phyloP scores from a whole-genome alignment of 2,888 invertebrate genomes.

The Troides oblongomaculatus region DNA sequence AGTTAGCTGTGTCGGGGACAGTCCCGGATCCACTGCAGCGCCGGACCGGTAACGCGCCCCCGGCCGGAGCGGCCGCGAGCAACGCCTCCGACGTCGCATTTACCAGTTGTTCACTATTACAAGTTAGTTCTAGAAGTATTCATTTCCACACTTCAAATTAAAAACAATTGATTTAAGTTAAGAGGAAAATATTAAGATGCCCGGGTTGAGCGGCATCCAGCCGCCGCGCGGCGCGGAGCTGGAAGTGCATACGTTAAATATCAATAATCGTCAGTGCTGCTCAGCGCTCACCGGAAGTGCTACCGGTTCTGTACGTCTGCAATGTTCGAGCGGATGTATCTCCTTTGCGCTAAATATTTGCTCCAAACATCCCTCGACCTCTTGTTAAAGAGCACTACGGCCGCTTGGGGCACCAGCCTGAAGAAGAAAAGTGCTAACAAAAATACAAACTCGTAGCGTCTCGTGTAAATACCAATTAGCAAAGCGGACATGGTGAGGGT shows the following conservation, averaged over 20 bases:
- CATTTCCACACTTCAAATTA: too few species aligned
- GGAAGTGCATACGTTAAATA: too few species aligned
- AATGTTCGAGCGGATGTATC: not conserved
- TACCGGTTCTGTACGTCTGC: not conserved
- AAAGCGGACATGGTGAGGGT: not conserved
- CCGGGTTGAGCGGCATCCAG: too few species aligned
- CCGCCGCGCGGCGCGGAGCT: too few species aligned
- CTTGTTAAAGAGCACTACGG: constrained; percentile 33
- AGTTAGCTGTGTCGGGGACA: constrained; percentile 13
- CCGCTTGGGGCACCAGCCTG: constrained; percentile 30
- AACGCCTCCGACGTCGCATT: too few species aligned
- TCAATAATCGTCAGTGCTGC: too few species aligned
- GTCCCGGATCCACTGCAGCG: constrained; percentile 12
- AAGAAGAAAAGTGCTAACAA: not conserved
- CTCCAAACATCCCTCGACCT: constrained; percentile 34
- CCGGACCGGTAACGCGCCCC: not conserved
- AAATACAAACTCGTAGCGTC: not conserved
- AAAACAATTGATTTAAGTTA: too few species aligned
- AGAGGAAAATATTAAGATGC: too few species aligned
- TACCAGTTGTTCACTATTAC: too few species aligned
- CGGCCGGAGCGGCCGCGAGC: too few species aligned
- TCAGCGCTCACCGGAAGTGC: too few species aligned
- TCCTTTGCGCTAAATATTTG: constrained; percentile 11
- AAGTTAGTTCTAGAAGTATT: too few species aligned
- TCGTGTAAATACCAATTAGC: not conserved